Conservation (phyloP, 2,113 vertebrate genomes). For the Silurus asotus region DNA sequence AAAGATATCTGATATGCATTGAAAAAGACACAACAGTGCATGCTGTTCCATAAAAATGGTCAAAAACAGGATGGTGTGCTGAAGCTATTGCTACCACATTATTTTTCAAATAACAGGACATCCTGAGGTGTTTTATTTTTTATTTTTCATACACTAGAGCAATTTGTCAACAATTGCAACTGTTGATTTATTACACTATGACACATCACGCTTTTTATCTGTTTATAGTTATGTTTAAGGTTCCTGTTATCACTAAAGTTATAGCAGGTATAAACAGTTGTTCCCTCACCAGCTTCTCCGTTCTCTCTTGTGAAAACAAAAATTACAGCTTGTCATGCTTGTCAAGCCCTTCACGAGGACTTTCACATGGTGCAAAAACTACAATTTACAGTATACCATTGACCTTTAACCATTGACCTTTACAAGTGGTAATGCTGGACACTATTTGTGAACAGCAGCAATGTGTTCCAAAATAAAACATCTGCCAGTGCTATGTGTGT, state of each 20-base stretch:
- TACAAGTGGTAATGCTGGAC: neutral
- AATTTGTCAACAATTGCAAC: neutral
- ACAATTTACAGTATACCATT: neutral
- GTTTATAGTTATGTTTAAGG: neutral
- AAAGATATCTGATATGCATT: neutral
- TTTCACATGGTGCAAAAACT: neutral
- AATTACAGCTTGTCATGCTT: neutral
- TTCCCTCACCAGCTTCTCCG: neutral
- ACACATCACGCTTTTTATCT: neutral
- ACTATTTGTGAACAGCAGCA: neutral
- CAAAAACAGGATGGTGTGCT: neutral
- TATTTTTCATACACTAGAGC: neutral
- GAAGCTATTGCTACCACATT: neutral
- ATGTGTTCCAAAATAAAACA: constrained; percentile 40
- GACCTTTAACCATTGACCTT: neutral
- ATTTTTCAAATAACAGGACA: neutral
- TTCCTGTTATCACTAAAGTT: neutral
- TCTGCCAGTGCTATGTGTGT: neutral
- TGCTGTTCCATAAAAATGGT: neutral
- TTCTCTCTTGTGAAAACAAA: neutral
- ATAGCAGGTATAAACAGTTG: constrained; percentile 1
- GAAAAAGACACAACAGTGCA: neutral
- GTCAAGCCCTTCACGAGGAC: neutral
- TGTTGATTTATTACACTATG: constrained; percentile 8
- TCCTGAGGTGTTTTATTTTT: neutral